These are phyloP conservation scores for Galaxea fascicularis DNA, from an alignment of 92 coral and sea anemone species.

Conservation along the genomic window DNA sequence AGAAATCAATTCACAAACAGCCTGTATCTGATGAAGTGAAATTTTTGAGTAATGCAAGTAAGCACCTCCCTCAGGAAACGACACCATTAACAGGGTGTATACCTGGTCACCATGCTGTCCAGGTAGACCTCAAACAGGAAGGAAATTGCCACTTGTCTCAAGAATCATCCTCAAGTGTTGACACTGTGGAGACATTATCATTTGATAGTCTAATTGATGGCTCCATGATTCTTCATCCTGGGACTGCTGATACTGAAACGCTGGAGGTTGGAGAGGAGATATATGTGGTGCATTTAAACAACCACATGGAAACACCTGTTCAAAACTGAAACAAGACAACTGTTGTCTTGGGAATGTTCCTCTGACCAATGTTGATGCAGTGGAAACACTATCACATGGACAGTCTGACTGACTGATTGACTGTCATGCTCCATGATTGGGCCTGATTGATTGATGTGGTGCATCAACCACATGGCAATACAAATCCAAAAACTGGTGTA, in stretches of 20 bases:
- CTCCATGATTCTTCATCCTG: slow-evolving; percentile 51
- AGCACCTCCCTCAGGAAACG: neutral
- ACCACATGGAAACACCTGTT: slow-evolving; percentile 58
- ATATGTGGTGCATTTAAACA: slow-evolving; percentile 71
- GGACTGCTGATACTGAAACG: slow-evolving; percentile 45
- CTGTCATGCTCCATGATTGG: neutral
- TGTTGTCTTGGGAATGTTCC: neutral
- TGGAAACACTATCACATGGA: neutral
- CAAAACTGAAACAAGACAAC: neutral
- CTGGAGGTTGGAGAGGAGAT: slow-evolving; percentile 74
- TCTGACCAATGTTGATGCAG: neutral
- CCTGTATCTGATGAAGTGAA: neutral
- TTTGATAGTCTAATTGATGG: slow-evolving; percentile 33
- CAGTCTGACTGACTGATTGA: neutral
- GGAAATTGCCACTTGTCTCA: neutral
- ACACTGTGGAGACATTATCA: slow-evolving; percentile 22
- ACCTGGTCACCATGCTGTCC: neutral
- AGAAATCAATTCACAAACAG: neutral
- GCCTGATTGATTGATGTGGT: no score
- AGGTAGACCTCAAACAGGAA: neutral
- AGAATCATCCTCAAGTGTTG: slow-evolving; percentile 1
- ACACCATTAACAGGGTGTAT: neutral
- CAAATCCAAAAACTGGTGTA: no score
- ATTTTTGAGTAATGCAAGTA: neutral
- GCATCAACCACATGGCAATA: no score